phyloP scores from a whole-genome alignment of 2,888 invertebrate species.

The Oasisia sp. region DNA sequence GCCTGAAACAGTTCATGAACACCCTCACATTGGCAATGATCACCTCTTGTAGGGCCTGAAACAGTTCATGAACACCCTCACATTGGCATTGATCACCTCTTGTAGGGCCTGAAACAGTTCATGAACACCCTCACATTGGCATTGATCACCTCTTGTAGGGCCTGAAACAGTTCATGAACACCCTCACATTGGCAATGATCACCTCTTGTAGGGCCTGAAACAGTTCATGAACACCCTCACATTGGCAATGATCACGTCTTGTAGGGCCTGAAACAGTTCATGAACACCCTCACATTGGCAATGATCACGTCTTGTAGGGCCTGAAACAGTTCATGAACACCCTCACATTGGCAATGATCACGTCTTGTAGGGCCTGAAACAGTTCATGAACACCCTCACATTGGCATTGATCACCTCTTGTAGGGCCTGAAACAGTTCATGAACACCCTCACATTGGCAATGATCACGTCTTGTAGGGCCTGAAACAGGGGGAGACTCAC shows the following conservation, averaged over 20 bases:
- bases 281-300: conserved; percentile 86
- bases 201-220: conserved; percentile 79
- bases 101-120: conserved; percentile 83
- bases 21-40: conserved; percentile 90
- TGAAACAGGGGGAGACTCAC: conserved; percentile 47
- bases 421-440: conserved; percentile 83
- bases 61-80: conserved; percentile 91
- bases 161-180: conserved; percentile 85
- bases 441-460: conserved; percentile 88
- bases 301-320: conserved; percentile 87
- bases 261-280: conserved; percentile 84
- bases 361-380: conserved; percentile 79
- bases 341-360: conserved; percentile 88
- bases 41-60: conserved; percentile 79
- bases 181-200: conserved; percentile 87
- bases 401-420: conserved; percentile 89
- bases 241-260: conserved; percentile 88
- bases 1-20: conserved; percentile 84
- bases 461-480: conserved; percentile 84
- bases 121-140: conserved; percentile 88
- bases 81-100: conserved; percentile 87
- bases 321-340: conserved; percentile 85
- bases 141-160: conserved; percentile 87
- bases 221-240: conserved; percentile 91
- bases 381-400: conserved; percentile 89